Conservation (phyloP, 2,113 vertebrate genomes). For the Microcebus lehilahytsara region DNA sequence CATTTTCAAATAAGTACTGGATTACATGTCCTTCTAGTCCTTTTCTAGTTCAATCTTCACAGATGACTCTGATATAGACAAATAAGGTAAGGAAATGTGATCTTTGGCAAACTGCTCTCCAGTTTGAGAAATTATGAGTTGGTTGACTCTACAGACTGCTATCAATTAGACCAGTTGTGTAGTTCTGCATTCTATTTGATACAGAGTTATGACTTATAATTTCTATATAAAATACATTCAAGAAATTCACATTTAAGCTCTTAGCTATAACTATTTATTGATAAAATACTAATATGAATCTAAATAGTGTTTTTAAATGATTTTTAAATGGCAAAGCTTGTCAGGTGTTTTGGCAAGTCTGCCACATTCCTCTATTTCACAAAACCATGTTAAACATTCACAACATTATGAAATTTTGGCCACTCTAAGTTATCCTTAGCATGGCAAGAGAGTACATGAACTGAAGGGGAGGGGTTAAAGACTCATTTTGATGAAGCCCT, state of each 20-base stretch:
- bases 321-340: background rate
- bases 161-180: background rate
- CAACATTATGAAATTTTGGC: background rate
- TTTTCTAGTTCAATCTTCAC: background rate
- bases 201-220: background rate
- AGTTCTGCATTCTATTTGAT: constrained; percentile 19
- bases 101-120: background rate
- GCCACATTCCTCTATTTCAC: background rate
- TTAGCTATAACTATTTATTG: background rate
- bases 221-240: background rate
- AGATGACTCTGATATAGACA: background rate
- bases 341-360: background rate
- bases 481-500: background rate
- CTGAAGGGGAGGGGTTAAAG: background rate
- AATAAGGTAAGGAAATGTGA: background rate
- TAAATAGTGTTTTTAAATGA: background rate
- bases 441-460: background rate
- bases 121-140: background rate
- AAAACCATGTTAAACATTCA: background rate
- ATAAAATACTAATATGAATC: background rate
- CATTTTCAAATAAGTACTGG: background rate
- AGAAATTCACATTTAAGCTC: background rate
- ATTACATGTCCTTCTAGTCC: background rate
- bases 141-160: background rate
- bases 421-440: background rate